Base-by-base conservation (phyloP, 2,888 invertebrate genomes). In the Polymixis lichenea region DNA sequence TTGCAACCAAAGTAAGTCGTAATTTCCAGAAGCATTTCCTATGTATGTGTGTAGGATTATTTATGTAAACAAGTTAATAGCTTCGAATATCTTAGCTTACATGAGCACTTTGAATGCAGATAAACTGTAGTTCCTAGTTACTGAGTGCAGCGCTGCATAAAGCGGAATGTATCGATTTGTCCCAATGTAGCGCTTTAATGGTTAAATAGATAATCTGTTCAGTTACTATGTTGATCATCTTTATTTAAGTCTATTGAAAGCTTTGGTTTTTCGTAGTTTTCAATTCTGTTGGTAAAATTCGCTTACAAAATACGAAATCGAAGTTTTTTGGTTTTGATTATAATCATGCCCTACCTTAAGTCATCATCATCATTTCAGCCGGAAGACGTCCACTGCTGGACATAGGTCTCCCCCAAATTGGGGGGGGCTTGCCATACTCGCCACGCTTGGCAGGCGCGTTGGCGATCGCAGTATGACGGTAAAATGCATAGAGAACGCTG, bases 21-120 rank as follows among this genome's bases (percentile, higher is more conserved):
- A 49, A 60, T 66, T 22, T 66, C 15, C 22, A 46, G 53, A 49
- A 53, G 17, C 55, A 60, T 60, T 64, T 55, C 32, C n/a, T 32
- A 25, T 49, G 17, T 58, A 1, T 25, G 19, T 80, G 28, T 55
- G 28, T 28, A 49, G 28, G 19, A 68, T 64, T 60, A 80, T 55
- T 68, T 58, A 46, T 46, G 43, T 46, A 19, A 60, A 17, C 25
- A 46, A 64, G 46, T 72, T 64, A 77, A 80, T 68, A 68, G 55
- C 49, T 69, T 58, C 70, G n/a, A 71, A n/a, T 60, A 68, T 72
- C 53, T 69, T 72, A 68, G 49, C 53, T 64, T 49, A 53, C 67
- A 64, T 64, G 46, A 80, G 71, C 60, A 56, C 77, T 77, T 80
- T 80, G 67, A 72, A 68, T 75, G 32, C n/a, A 69, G 11, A 32